These are phyloP conservation scores for Panthera tigris DNA, from an alignment of 2,113 vertebrate species.

Conservation along the genomic window DNA sequence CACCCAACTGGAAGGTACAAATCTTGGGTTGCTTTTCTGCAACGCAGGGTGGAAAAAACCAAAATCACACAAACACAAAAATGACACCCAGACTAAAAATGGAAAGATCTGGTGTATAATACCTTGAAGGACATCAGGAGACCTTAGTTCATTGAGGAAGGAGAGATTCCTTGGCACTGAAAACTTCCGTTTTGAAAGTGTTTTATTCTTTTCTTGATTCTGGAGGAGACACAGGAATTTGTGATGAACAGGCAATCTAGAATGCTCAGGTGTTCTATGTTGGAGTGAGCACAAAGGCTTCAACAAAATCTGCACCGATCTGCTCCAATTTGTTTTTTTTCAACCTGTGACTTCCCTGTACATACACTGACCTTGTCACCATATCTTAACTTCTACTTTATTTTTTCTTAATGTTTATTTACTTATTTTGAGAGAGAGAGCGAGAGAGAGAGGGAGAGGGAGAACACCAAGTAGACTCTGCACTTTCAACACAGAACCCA, in stretches of 20 bases:
- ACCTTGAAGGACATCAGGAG: conserved; percentile 37
- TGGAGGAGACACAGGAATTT: conserved; percentile 24
- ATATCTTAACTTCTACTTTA: background rate
- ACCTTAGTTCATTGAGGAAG: background rate
- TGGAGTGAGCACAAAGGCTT: background rate
- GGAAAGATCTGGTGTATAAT: background rate
- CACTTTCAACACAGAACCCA: too few relatives aligned
- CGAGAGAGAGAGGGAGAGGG: too few relatives aligned
- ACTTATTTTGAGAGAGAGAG: too few relatives aligned
- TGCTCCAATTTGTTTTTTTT: background rate
- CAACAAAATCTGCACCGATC: background rate
- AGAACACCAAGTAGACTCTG: too few relatives aligned
- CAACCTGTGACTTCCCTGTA: background rate
- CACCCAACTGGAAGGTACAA: background rate
- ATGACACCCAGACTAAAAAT: background rate
- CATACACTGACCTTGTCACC: background rate
- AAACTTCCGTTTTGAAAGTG: conserved; percentile 40
- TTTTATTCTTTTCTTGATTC: conserved; percentile 37
- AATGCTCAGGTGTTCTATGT: conserved; percentile 44
- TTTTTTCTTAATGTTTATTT: too few relatives aligned
- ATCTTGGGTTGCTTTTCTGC: background rate
- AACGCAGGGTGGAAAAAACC: background rate
- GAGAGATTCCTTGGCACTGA: background rate
- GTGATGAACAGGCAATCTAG: conserved; percentile 66
- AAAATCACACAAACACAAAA: conserved; percentile 8